phyloP scores from a whole-genome alignment of 1,140 invertebrate genomes.

The Muscidifurax raptorellus region DNA sequence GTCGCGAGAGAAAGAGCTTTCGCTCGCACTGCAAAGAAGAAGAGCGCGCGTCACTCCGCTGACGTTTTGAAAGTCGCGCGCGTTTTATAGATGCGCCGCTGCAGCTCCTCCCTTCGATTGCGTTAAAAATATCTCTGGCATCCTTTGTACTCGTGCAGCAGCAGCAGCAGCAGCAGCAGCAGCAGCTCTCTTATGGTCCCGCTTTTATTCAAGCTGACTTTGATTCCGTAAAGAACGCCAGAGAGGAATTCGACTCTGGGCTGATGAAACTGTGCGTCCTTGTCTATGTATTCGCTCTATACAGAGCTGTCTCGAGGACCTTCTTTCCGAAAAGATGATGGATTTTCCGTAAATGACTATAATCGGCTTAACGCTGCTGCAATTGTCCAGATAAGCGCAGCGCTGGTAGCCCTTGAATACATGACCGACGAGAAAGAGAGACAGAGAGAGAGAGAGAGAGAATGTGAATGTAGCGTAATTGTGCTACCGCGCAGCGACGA shows the following conservation, averaged over 20 bases:
- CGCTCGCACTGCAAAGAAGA: constrained; percentile 47
- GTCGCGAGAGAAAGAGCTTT: constrained; percentile 47
- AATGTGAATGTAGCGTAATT: constrained; percentile 7
- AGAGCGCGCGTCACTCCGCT: constrained; percentile 47
- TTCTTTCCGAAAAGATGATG: too few species aligned
- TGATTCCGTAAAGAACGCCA: not conserved
- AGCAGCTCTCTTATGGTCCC: constrained; percentile 4
- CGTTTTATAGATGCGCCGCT: constrained; percentile 55
- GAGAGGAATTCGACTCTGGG: not conserved
- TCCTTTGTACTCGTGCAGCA: constrained; percentile 47
- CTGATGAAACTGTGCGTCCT: not conserved
- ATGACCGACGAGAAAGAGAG: constrained; percentile 11
- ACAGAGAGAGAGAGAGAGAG: not conserved
- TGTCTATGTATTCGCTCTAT: too few species aligned
- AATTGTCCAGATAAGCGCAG: not conserved
- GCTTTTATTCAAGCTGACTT: not conserved
- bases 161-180: too few species aligned
- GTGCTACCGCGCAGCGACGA: not conserved
- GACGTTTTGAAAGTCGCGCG: constrained; percentile 61
- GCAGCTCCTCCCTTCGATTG: constrained; percentile 45
- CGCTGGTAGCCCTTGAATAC: not conserved
- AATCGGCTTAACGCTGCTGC: constrained; percentile 15
- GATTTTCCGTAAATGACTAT: constrained; percentile 16
- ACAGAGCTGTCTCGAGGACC: too few species aligned
- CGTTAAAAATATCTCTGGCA: constrained; percentile 62